phyloP scores from a whole-genome alignment of 1,140 invertebrate genomes.

The Chironomus tepperi region DNA sequence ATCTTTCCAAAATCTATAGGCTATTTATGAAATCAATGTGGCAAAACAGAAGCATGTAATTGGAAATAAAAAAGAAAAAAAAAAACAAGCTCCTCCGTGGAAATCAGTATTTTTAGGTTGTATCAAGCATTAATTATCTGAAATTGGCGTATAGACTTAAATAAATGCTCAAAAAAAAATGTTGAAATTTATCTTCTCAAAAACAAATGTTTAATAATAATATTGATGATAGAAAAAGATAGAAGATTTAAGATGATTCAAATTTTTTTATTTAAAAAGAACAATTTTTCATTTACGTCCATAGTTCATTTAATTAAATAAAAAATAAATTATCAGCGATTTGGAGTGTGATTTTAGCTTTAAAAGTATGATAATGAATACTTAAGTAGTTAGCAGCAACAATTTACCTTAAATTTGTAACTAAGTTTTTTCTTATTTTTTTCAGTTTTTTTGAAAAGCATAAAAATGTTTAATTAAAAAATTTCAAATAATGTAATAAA shows the following conservation, averaged over 20 bases:
- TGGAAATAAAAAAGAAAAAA: too few species aligned
- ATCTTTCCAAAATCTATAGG: not conserved
- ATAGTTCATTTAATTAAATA: too few species aligned
- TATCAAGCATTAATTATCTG: not conserved
- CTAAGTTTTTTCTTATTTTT: not conserved
- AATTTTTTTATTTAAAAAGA: too few species aligned
- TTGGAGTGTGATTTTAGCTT: constrained; percentile 12
- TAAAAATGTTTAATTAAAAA: not conserved
- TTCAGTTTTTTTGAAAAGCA: not conserved
- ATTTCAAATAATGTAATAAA: not conserved
- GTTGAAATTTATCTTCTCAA: not conserved
- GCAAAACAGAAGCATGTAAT: not conserved
- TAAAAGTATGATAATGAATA: not conserved
- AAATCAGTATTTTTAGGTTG: constrained; percentile 5
- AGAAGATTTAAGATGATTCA: not conserved
- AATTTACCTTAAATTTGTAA: not conserved
- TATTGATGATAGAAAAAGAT: not conserved
- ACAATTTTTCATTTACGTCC: too few species aligned
- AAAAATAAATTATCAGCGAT: not conserved
- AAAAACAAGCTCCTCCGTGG: too few species aligned
- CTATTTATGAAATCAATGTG: not conserved
- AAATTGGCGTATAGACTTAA: not conserved
- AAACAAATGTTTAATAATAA: not conserved
- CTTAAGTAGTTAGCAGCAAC: not conserved
- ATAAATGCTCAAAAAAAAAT: not conserved